phyloP scores from a whole-genome alignment of 2,113 vertebrate species.

The Caracal caracal region DNA sequence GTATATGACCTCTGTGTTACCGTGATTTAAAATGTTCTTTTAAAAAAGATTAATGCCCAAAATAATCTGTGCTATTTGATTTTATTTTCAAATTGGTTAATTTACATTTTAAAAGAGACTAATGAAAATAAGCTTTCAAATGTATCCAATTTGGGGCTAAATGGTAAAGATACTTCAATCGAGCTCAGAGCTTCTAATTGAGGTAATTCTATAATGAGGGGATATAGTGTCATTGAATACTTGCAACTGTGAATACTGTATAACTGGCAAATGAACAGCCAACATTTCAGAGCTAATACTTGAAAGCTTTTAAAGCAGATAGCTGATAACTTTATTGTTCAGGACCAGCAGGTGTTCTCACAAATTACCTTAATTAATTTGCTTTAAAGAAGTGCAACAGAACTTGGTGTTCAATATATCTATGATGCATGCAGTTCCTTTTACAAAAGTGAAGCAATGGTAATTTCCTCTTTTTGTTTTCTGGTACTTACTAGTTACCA shows the following conservation, averaged over 20 bases:
- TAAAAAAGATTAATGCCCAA: neutral
- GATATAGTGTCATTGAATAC: neutral
- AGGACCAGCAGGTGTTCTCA: slow-evolving; percentile 31
- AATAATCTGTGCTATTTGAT: neutral
- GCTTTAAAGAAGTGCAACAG: neutral
- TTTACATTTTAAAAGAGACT: neutral
- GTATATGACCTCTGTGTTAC: neutral
- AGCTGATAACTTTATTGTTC: slow-evolving; percentile 41
- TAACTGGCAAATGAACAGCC: slow-evolving; percentile 14
- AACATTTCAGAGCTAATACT: neutral
- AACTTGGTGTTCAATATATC: neutral
- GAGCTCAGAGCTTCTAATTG: neutral
- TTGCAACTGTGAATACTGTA: neutral
- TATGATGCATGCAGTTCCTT: neutral
- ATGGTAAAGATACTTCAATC: neutral
- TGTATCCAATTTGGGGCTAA: neutral
- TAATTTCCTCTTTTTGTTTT: neutral
- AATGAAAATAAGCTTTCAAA: slow-evolving; percentile 30
- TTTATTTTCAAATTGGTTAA: neutral
- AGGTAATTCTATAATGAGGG: slow-evolving; percentile 13
- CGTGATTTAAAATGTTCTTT: neutral
- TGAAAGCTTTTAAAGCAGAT: neutral
- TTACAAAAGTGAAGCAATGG: neutral
- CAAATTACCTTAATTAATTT: slow-evolving; percentile 47
- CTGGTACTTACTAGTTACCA: neutral